Conservation (phyloP, 2,888 invertebrate species). For the Petrolisthes manimaculis region DNA sequence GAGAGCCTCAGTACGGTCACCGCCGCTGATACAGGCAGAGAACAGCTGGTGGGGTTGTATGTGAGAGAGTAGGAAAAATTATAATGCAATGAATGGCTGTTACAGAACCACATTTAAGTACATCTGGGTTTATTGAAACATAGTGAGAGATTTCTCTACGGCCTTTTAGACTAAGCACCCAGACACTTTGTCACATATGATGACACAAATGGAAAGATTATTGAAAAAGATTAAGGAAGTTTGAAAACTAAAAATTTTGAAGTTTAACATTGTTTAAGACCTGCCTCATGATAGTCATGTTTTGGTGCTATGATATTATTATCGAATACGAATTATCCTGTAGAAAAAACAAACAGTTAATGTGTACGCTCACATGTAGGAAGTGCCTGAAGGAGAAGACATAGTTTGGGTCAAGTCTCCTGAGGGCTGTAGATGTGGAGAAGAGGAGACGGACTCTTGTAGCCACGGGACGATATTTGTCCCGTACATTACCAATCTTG, state of each 20-base stretch:
- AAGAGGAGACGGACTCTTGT: slow-evolving; percentile 60
- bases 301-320: neutral
- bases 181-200: too few relatives aligned
- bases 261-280: neutral
- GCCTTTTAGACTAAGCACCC: too few relatives aligned
- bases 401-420: slow-evolving; percentile 39
- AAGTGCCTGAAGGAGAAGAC: slow-evolving; percentile 64
- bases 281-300: neutral
- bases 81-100: neutral
- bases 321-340: neutral
- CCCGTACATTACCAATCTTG: slow-evolving; percentile 64
- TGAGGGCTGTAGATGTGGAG: slow-evolving; percentile 52
- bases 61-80: too few relatives aligned
- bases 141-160: too few relatives aligned
- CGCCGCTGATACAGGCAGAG: slow-evolving; percentile 52
- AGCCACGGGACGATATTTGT: slow-evolving; percentile 64
- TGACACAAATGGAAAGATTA: too few relatives aligned
- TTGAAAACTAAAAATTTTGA: neutral
- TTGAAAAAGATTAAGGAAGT: neutral
- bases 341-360: neutral
- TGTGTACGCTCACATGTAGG: slow-evolving; percentile 43
- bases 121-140: too few relatives aligned
- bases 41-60: slow-evolving; percentile 50
- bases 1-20: slow-evolving; percentile 45
- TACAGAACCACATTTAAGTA: neutral